Conservation (phyloP, 1,140 invertebrate species). For the Drosophila melanogaster region Release_6_plus_ISO1_MT NT_033777.3:13986501-13987000, state of each 20-base stretch:
- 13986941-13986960: background rate
- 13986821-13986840: background rate
- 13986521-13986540: slow-evolving; percentile 9
- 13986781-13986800: no score
- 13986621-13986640: slow-evolving; percentile 69
- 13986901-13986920: no score
- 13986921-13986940: no score
- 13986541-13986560: slow-evolving; percentile 18
- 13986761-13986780: no score
- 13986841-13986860: no score
- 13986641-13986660: slow-evolving; percentile 44
- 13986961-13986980: background rate
- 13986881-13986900: background rate
- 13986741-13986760: background rate
- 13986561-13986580: slow-evolving; percentile 45
- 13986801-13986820: no score
- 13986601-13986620: slow-evolving; percentile 83
- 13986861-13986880: background rate
- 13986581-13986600: slow-evolving; percentile 82
- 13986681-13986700: slow-evolving; percentile 58
- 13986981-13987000: slow-evolving; percentile 9
- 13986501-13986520: slow-evolving; percentile 35
- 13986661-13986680: slow-evolving; percentile 82
- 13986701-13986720: slow-evolving; percentile 26
- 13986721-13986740: background rate